phyloP scores from a whole-genome alignment of 2,797 vertebrate genomes.

The Paedocypris micromegethes region DNA sequence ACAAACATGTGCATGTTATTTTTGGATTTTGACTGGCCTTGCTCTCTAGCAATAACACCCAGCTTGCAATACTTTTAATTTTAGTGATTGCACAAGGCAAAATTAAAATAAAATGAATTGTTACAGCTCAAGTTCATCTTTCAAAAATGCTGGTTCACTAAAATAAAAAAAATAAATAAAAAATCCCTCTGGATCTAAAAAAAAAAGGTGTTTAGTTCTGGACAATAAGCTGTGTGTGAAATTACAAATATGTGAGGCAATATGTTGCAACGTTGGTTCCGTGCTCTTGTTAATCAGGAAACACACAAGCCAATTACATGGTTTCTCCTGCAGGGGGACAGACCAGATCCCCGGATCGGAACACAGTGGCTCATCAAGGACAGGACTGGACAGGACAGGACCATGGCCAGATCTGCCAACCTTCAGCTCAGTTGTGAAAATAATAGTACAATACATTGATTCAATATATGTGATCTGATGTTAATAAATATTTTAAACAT shows the following conservation, averaged over 20 bases:
- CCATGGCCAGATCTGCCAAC: slow-evolving; percentile 16
- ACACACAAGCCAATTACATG: slow-evolving; percentile 13
- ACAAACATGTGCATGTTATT: slow-evolving; percentile 21
- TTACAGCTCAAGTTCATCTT: slow-evolving; percentile 12
- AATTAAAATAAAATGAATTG: slow-evolving; percentile 9
- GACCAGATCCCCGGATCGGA: slow-evolving; percentile 6
- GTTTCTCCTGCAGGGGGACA: slow-evolving; percentile 33
- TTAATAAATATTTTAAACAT: too few relatives aligned
- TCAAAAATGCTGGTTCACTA: neutral
- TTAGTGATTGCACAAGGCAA: slow-evolving; percentile 1
- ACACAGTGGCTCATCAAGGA: slow-evolving; percentile 10
- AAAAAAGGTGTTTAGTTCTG: slow-evolving; percentile 1
- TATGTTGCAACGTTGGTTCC: slow-evolving; percentile 24
- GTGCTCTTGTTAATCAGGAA: neutral
- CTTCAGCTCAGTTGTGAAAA: slow-evolving; percentile 17
- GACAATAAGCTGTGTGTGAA: slow-evolving; percentile 7
- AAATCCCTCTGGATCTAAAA: too few relatives aligned
- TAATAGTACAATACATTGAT: too few relatives aligned
- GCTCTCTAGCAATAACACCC: slow-evolving; percentile 19
- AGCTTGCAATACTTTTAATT: slow-evolving; percentile 28
- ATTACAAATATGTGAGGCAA: slow-evolving; percentile 23
- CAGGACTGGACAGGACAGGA: slow-evolving; percentile 21
- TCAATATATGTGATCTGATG: too few relatives aligned
- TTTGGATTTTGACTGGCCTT: slow-evolving; percentile 35
- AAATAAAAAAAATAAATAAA: too few relatives aligned